A percentile compares a stretch with the other conserved stretches of the same genome.
Conservation (phyloP, 64 coral and sea anemone genomes). For the Trachythela sp. region DNA sequence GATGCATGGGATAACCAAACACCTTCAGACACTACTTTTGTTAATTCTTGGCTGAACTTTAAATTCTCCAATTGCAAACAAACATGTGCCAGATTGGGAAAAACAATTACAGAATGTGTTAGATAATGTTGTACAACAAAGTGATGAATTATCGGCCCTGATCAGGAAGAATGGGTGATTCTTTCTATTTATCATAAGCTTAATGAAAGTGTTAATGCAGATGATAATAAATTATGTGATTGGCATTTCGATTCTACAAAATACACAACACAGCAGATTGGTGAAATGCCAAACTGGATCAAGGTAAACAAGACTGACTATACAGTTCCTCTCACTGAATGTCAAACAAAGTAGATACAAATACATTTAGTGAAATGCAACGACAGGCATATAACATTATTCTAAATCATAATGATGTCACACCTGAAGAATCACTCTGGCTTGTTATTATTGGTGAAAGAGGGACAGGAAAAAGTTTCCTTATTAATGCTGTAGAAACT, state of each 20-base stretch:
- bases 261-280: conserved; percentile 15
- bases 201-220: conserved; percentile 7
- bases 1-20: conserved; percentile 14
- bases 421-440: not conserved
- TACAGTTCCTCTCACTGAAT: not conserved
- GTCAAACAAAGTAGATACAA: not conserved
- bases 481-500: conserved; percentile 5
- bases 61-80: conserved; percentile 11
- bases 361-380: conserved; percentile 10
- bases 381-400: not conserved
- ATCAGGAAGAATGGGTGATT: conserved; percentile 3
- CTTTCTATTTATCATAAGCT: conserved; percentile 8
- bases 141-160: not conserved
- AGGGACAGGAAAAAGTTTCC: not conserved
- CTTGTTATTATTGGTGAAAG: not conserved
- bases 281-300: not conserved
- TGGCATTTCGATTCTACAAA: conserved; percentile 10
- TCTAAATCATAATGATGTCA: conserved; percentile 1
- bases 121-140: not conserved
- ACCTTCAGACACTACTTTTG: conserved; percentile 14
- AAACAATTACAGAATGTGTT: too few species aligned
- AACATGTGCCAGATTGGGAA: conserved; percentile 4
- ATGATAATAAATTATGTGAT: not conserved
- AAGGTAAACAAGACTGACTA: too few species aligned
- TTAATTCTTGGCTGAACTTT: conserved; percentile 7